phyloP scores from a whole-genome alignment of 92 coral and sea anemone species.

The Parazoanthus darwini region DNA sequence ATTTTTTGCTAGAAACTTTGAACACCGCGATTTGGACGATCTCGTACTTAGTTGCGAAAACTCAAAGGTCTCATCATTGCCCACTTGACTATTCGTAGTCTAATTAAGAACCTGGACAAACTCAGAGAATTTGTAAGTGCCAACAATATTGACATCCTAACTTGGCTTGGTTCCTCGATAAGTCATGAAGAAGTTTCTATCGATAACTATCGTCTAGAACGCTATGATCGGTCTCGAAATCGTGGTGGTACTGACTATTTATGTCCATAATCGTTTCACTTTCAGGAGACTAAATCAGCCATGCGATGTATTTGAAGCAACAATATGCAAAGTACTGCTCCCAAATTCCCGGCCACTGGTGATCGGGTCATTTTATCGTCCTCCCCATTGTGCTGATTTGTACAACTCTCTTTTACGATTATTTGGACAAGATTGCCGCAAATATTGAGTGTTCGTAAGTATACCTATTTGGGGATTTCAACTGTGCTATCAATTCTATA shows the following conservation, averaged over 20 bases:
- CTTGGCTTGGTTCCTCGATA: constrained; percentile 51
- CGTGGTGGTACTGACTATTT: constrained; percentile 26
- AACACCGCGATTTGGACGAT: no score
- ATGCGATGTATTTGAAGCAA: constrained; percentile 27
- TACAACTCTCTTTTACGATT: no score
- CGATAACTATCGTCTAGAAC: constrained; percentile 12
- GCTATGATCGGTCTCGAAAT: background rate
- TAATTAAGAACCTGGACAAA: background rate
- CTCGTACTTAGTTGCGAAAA: background rate
- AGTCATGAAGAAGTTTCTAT: constrained; percentile 39
- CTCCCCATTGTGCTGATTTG: no score
- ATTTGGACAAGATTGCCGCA: no score
- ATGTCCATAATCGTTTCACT: constrained; percentile 9
- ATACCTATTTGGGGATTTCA: no score
- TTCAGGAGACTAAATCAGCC: constrained; percentile 9
- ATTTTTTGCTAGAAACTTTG: no score
- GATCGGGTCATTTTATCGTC: no score
- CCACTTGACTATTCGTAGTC: background rate
- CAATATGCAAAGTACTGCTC: constrained; percentile 11
- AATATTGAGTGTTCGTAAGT: no score
- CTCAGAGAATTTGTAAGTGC: background rate
- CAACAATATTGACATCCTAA: background rate
- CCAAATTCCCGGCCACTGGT: no score
- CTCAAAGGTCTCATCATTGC: background rate
- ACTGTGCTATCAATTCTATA: no score